Conservation (phyloP, 2,888 invertebrate species). For the Rhingia campestris region DNA sequence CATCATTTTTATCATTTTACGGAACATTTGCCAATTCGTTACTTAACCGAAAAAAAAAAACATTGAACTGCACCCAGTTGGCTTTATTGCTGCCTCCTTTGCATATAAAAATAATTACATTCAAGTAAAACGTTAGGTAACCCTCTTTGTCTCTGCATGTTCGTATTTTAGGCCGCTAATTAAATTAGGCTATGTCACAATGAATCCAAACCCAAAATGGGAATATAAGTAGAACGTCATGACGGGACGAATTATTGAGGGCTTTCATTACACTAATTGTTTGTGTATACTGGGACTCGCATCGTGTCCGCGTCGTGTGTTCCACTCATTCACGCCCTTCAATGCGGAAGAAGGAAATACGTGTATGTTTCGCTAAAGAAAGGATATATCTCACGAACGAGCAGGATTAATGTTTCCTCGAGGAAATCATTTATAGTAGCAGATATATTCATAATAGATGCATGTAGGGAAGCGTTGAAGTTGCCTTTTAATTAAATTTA, state of each 20-base stretch:
- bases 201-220: conserved; percentile 41
- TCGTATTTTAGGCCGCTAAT: conserved; percentile 38
- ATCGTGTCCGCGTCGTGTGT: background rate
- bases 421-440: conserved; percentile 54
- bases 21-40: background rate
- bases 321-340: conserved; percentile 47
- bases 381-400: conserved; percentile 33
- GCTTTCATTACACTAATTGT: conserved; percentile 60
- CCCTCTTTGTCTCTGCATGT: conserved; percentile 1
- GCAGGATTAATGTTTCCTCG: conserved; percentile 58
- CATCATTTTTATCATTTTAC: no score
- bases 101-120: conserved; percentile 25
- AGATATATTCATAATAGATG: conserved; percentile 6
- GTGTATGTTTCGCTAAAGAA: background rate
- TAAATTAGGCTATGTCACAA: conserved; percentile 55
- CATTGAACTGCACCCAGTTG: conserved; percentile 21
- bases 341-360: conserved; percentile 29
- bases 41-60: background rate
- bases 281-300: conserved; percentile 39
- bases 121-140: conserved; percentile 33
- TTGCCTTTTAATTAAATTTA: conserved; percentile 39
- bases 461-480: conserved; percentile 7
- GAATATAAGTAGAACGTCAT: conserved; percentile 38
- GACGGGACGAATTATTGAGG: conserved; percentile 50
- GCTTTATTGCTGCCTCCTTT: conserved; percentile 13